These are phyloP conservation scores for Elmis aenea DNA, from an alignment of 2,888 invertebrate genomes.

Conservation along the genomic window DNA sequence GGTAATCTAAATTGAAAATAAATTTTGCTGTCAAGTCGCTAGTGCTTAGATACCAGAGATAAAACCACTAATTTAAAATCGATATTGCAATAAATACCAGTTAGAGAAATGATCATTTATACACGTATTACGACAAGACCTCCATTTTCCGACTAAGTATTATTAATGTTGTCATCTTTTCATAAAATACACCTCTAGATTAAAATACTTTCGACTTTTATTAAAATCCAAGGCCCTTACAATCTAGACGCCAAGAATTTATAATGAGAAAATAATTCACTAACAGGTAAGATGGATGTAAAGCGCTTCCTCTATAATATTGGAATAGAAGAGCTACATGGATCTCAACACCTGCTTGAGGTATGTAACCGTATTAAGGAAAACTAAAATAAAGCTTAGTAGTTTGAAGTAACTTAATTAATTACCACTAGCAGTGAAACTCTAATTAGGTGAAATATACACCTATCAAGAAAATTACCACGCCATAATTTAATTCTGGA, in stretches of 20 bases:
- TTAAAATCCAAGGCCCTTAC: conserved; percentile 15
- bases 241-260: conserved; percentile 1
- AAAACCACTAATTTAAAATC: conserved; percentile 26
- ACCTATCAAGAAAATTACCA: too few relatives aligned
- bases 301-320: too few relatives aligned
- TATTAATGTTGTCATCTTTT: conserved; percentile 19
- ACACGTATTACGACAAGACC: conserved; percentile 14
- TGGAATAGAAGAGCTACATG: too few relatives aligned
- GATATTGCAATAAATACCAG: conserved; percentile 23
- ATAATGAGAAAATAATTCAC: conserved; percentile 15
- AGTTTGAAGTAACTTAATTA: too few relatives aligned
- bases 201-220: conserved; percentile 20
- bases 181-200: conserved; percentile 20
- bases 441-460: too few relatives aligned
- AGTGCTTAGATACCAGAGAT: conserved; percentile 18
- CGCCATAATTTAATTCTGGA: too few relatives aligned
- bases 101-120: conserved; percentile 20
- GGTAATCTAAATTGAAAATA: conserved; percentile 19
- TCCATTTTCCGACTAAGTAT: conserved; percentile 13
- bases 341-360: too few relatives aligned
- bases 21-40: conserved; percentile 14
- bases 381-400: too few relatives aligned
- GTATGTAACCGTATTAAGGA: too few relatives aligned
- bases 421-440: too few relatives aligned
- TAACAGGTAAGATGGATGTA: too few relatives aligned